These are phyloP conservation scores for Octonoba sinensis DNA, from an alignment of 2,888 invertebrate genomes.

Conservation along the genomic window DNA sequence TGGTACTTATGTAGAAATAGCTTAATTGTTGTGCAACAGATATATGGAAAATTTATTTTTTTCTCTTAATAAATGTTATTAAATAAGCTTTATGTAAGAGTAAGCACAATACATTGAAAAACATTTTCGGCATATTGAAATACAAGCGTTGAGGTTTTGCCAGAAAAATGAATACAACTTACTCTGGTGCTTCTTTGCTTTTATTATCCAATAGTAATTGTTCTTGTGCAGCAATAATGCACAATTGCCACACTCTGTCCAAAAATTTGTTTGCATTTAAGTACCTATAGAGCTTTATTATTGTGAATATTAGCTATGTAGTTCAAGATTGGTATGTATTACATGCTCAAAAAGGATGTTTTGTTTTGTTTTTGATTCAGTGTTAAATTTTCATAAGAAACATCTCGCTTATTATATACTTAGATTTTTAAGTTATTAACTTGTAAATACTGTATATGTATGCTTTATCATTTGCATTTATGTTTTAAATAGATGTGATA, in stretches of 20 bases:
- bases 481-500: slow-evolving; percentile 56
- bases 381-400: slow-evolving; percentile 29
- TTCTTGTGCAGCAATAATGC: slow-evolving; percentile 9
- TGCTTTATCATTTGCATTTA: slow-evolving; percentile 40
- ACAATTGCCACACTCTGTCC: slow-evolving; percentile 31
- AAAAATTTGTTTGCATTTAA: slow-evolving; percentile 17
- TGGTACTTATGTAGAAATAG: too few species aligned
- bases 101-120: neutral
- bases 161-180: neutral
- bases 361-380: slow-evolving; percentile 35
- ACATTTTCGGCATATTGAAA: neutral
- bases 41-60: neutral
- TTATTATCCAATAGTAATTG: slow-evolving; percentile 17
- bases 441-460: slow-evolving; percentile 56
- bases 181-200: slow-evolving; percentile 14
- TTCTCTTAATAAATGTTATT: neutral
- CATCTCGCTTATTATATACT: slow-evolving; percentile 49
- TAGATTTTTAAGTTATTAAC: slow-evolving; percentile 57
- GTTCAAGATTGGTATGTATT: slow-evolving; percentile 32
- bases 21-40: too few species aligned
- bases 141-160: neutral
- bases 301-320: slow-evolving; percentile 41
- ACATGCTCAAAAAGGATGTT: slow-evolving; percentile 37
- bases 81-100: neutral
- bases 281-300: slow-evolving; percentile 44